Percentiles rank a stretch among this genome's conserved stretches.
phyloP scores from a whole-genome alignment of 1,140 invertebrate species.

The Lithobius niger region DNA sequence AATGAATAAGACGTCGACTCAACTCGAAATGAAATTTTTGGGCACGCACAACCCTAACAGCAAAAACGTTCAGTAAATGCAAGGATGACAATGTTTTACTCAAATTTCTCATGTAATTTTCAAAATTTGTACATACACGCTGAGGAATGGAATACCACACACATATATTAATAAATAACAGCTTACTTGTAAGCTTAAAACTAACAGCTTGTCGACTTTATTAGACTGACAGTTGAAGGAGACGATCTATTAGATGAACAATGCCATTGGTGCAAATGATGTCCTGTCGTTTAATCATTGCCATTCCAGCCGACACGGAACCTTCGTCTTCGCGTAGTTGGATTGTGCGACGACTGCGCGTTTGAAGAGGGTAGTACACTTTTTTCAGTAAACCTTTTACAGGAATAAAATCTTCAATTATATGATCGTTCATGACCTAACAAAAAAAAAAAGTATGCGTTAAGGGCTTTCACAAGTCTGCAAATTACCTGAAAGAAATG shows the following conservation, averaged over 20 bases:
- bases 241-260: constrained; percentile 2
- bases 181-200: too few relatives aligned
- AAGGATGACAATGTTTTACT: too few relatives aligned
- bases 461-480: not conserved
- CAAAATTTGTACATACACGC: too few relatives aligned
- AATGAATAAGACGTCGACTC: too few relatives aligned
- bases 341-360: not conserved
- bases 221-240: constrained; percentile 10
- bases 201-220: too few relatives aligned
- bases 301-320: not conserved
- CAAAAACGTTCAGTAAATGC: too few relatives aligned
- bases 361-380: not conserved
- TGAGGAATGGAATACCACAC: too few relatives aligned
- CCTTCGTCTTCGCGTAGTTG: constrained; percentile 6
- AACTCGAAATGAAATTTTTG: too few relatives aligned
- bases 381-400: not conserved
- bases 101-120: too few relatives aligned
- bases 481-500: not conserved
- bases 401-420: not conserved
- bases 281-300: not conserved
- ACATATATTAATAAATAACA: too few relatives aligned
- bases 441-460: not conserved
- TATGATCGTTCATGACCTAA: constrained; percentile 8
- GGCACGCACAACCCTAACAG: too few relatives aligned
- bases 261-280: constrained; percentile 7